Percentiles rank a stretch among this genome's conserved stretches.
Conservation (phyloP, 2,113 vertebrate species). For the Galbula dea region DNA sequence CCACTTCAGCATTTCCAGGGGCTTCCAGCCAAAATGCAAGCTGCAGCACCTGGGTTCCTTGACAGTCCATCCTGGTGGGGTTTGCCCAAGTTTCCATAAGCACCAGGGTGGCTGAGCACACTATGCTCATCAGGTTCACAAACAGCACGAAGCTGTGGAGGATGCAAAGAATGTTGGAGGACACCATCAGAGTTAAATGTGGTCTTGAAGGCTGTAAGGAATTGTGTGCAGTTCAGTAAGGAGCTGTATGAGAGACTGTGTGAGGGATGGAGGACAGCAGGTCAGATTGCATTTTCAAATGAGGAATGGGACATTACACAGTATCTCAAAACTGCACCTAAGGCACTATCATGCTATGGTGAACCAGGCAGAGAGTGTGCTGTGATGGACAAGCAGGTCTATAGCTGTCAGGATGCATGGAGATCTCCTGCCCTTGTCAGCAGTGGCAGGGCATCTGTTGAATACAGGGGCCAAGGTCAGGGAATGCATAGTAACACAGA, state of each 20-base stretch:
- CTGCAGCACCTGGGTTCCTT: accelerated
- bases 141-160: not conserved
- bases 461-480: not conserved
- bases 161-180: not conserved
- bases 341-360: not conserved
- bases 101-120: not conserved
- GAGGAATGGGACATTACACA: not conserved
- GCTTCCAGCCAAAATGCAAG: not conserved
- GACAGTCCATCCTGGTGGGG: accelerated
- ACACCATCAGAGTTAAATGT: not conserved
- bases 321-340: not conserved
- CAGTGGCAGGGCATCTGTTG: not conserved
- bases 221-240: not conserved
- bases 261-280: not conserved
- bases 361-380: accelerated
- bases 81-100: not conserved
- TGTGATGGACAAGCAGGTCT: not conserved
- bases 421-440: not conserved
- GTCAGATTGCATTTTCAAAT: not conserved
- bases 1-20: not conserved
- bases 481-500: not conserved
- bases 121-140: not conserved
- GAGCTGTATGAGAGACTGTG: not conserved
- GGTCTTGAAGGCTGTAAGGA: not conserved
- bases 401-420: accelerated